These are phyloP conservation scores for Chrysotoxum bicinctum DNA, from an alignment of 2,888 invertebrate species.

Conservation along the genomic window DNA sequence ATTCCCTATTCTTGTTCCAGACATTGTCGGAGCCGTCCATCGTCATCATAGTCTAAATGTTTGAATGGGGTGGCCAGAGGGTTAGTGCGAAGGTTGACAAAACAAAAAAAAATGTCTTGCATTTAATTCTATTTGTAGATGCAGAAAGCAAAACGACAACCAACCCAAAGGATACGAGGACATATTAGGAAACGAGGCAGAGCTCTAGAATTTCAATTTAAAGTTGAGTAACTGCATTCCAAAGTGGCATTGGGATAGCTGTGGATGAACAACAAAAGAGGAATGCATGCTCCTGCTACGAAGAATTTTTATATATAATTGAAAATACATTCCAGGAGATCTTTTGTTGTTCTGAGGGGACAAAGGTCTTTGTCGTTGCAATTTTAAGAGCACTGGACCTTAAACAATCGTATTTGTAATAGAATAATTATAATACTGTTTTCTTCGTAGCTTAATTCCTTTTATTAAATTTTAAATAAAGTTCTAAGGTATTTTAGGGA, in stretches of 20 bases:
- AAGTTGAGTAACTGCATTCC: constrained; percentile 69
- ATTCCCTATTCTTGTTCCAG: constrained; percentile 8
- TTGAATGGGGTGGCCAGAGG: too few species aligned
- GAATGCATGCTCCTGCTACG: constrained; percentile 31
- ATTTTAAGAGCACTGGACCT: neutral
- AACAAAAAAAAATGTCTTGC: constrained; percentile 45
- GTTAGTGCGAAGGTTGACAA: neutral
- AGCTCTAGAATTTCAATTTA: constrained; percentile 66
- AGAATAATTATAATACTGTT: constrained; percentile 41
- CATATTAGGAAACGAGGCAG: neutral
- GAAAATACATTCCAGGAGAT: constrained; percentile 9
- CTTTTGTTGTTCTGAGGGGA: neutral
- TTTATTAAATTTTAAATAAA: constrained; percentile 8
- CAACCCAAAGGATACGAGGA: neutral
- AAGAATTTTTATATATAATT: neutral
- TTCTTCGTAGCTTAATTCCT: neutral
- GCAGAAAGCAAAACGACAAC: constrained; percentile 21
- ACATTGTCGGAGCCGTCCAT: neutral
- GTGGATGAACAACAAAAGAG: constrained; percentile 7
- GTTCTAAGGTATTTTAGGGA: neutral
- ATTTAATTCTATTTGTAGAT: constrained; percentile 61
- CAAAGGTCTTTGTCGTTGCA: neutral
- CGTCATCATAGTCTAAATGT: neutral
- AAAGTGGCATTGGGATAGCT: constrained; percentile 30
- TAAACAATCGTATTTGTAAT: constrained; percentile 32